Conservation (phyloP, 2,888 invertebrate genomes). For the Hoplodrina blanda region DNA sequence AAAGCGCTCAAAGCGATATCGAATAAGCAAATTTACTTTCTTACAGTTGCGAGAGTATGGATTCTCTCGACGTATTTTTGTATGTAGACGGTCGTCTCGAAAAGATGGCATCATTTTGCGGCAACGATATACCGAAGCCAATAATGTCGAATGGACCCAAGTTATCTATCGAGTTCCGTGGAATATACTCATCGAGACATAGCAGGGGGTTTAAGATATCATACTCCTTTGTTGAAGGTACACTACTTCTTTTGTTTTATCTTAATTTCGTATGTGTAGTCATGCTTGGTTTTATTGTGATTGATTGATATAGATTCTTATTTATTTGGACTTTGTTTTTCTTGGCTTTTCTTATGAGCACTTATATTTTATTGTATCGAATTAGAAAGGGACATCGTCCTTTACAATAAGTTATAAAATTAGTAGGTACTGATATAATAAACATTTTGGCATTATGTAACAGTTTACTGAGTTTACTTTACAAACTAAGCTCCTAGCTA, state of each 20-base stretch:
- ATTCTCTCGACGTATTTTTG: slow-evolving; percentile 95
- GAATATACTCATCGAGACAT: slow-evolving; percentile 93
- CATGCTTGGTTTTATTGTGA: slow-evolving; percentile 55
- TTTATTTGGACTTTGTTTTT: slow-evolving; percentile 8
- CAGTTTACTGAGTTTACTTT: too few relatives aligned
- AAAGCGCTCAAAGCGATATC: slow-evolving; percentile 58
- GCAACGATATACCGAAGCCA: slow-evolving; percentile 94
- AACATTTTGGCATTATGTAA: too few relatives aligned
- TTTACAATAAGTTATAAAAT: neutral
- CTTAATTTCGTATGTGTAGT: slow-evolving; percentile 59
- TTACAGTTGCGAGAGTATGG: slow-evolving; percentile 95
- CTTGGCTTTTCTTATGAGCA: neutral
- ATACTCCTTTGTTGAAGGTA: slow-evolving; percentile 97
- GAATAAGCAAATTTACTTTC: slow-evolving; percentile 69
- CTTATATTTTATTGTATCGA: neutral
- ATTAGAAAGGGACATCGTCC: neutral
- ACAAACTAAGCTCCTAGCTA: too few relatives aligned
- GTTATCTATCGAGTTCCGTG: slow-evolving; percentile 96
- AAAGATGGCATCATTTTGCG: slow-evolving; percentile 97
- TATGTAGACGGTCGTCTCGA: slow-evolving; percentile 96
- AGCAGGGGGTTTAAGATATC: slow-evolving; percentile 96
- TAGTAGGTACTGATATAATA: too few relatives aligned
- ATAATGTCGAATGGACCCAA: slow-evolving; percentile 98
- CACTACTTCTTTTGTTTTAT: slow-evolving; percentile 75
- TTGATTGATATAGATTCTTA: slow-evolving; percentile 46